Evolutionary conservation across 2,888 invertebrate species (phyloP).

Genomic region (Stenotaenia linearis): DNA sequence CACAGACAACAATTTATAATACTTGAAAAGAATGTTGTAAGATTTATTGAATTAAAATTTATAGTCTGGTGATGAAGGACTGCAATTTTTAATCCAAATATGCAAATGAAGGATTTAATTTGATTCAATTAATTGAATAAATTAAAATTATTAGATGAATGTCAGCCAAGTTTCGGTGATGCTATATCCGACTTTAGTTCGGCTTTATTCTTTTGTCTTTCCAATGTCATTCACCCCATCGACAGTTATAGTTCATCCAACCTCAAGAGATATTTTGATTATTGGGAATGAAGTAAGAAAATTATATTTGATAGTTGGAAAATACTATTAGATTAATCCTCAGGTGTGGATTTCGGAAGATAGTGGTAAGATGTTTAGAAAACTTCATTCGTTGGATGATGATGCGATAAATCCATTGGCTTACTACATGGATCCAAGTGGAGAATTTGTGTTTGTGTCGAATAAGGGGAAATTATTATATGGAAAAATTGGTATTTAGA

Average conservation of each 20-base stretch:
- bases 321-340: too few species aligned
- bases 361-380: background rate
- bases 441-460: background rate
- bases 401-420: background rate
- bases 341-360: conserved; percentile 9
- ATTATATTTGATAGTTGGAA: too few species aligned
- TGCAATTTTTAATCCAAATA: too few species aligned
- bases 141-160: background rate
- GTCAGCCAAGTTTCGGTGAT: background rate
- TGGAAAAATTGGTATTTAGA: background rate
- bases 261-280: background rate
- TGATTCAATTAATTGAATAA: too few species aligned
- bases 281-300: background rate
- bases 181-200: background rate
- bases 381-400: background rate
- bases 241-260: background rate
- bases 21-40: background rate
- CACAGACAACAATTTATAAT: background rate
- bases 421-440: background rate
- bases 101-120: too few species aligned
- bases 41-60: too few species aligned
- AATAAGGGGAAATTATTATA: background rate
- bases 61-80: too few species aligned
- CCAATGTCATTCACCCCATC: background rate
- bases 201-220: background rate